Conservation (phyloP, 2,888 invertebrate species). For the Acanthosepion esculentum region DNA sequence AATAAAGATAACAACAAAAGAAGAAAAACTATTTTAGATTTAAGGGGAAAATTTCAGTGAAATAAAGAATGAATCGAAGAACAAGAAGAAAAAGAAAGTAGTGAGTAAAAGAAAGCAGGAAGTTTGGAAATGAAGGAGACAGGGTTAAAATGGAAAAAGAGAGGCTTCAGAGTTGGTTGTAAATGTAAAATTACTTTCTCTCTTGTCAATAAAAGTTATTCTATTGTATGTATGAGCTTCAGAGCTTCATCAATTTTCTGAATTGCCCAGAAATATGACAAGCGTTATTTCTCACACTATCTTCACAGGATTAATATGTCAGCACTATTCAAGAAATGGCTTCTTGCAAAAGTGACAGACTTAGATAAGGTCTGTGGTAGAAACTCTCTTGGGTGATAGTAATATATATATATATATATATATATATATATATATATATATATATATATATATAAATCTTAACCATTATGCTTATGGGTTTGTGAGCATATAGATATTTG, state of each 20-base stretch:
- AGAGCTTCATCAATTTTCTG: background rate
- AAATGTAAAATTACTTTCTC: background rate
- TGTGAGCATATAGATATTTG: background rate
- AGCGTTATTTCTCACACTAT: constrained; percentile 14
- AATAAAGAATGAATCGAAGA: too few species aligned
- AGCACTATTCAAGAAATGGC: constrained; percentile 22
- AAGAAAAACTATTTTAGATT: background rate
- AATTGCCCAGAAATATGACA: background rate
- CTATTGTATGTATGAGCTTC: background rate
- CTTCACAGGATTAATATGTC: background rate
- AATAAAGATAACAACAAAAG: background rate
- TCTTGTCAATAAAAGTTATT: background rate
- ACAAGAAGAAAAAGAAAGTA: background rate
- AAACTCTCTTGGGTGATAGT: background rate
- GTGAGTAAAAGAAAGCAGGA: background rate
- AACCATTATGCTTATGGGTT: background rate
- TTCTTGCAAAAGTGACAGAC: constrained; percentile 11
- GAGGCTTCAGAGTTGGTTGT: background rate
- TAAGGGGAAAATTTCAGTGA: too few species aligned
- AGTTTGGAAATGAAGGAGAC: background rate
- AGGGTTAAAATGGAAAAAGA: background rate
- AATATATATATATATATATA: constrained; percentile 20
- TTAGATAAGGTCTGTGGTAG: background rate
- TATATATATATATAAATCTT: background rate
- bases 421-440: background rate